Evolutionary conservation across 2,113 vertebrate genomes (phyloP), one percentile per base, ranked within the genome.

Genomic region (Cyprinus carpio): DNA sequence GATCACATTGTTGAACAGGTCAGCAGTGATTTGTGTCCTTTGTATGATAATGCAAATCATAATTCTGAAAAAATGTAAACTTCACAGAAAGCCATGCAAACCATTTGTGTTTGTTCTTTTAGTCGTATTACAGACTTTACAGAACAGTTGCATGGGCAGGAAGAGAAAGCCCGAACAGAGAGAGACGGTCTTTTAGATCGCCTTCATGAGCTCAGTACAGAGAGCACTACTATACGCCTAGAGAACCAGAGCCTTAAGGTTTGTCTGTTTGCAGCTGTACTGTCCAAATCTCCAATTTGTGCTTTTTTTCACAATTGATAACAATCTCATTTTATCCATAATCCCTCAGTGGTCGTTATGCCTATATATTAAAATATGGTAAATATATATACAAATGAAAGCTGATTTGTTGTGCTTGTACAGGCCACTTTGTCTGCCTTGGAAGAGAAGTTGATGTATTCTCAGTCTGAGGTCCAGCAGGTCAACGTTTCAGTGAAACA

Each of bases 191-290:
- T 97, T 69, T 27, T 95, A 37, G 93, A 95, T 46, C 94, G 92
- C 78, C 81, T 98, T 8, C 96, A 96, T 72, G 93, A 72, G 37
- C 89, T 96, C 86, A 94, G 88, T 15, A 86, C 94, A 0, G 96
- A 98, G 37, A 93, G 88, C 76, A 91, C 92, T 0, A 46, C 92
- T 5, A 90, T 93, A 75, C 96, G 94, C 74, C 88, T 96, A 64
- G 96, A 98, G 83, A 97, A 97, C 2, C 96, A 98, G 87, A 94
- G 89, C 71, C 94, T 98, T 0, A 97, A 96, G 96, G 97, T 98
- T 56, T 56, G 75, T 20, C 67, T 7, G 2, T 18, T 65, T 49
- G 27, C 58, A 40, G 15, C 23, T 23, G 34, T 20, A 40, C 0
- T 4, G 6, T 12, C 12, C 5, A 20, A 29, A 12, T 29, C 15